Base-by-base conservation (phyloP, 2,113 vertebrate species). In the Lepidothrix coronata region DNA sequence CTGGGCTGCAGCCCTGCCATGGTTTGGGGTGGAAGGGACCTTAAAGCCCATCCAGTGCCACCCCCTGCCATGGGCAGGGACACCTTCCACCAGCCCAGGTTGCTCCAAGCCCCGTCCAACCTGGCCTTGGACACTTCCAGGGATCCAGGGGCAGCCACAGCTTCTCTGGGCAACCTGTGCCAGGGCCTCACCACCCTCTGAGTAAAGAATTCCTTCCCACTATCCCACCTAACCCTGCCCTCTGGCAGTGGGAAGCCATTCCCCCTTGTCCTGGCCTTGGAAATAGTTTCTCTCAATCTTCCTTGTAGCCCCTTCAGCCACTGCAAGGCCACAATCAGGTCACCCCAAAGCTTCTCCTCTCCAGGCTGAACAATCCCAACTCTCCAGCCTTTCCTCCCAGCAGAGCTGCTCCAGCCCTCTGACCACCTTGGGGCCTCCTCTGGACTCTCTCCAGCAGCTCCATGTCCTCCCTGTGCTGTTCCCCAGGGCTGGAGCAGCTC, bases 161-260 rank as follows among this genome's bases (percentile, higher is more conserved):
- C 43, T 81, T 0, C 59, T 37, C 43, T 80, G 85, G 41, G 16
- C 30, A 63, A 0, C 10, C 43, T 51, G 25, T 58, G 59, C 59
- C 43, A 58, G 31, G 31, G 22, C 22, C 51, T 73, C 3, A 0
- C 0, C 31, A 0, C 14, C 9, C 58, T 49, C 25, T 4, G 11
- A 72, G 25, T 0, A 0, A 72, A 1, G 0, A 5, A 65, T 58
- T 51, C 2, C 1, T 66, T 31, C 35, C 59, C 30, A 35, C 6
- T 31, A 65, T 51, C 18, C 25, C 51, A 37, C 43, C 31, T 18
- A 35, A 0, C 11, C 31, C 67, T 33, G 6, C 21, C 6, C 10
- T 80, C 59, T 2, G 14, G 3, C 25, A 57, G 9, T 22, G 9
- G 12, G 9, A 51, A 51, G 12, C 27, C 14, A 33, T 80, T 27